A percentile compares a stretch with the other conserved stretches of the same genome.
These are phyloP conservation scores for Crepidodera aurea DNA, from an alignment of 2,888 invertebrate genomes.

Conservation along the genomic window DNA sequence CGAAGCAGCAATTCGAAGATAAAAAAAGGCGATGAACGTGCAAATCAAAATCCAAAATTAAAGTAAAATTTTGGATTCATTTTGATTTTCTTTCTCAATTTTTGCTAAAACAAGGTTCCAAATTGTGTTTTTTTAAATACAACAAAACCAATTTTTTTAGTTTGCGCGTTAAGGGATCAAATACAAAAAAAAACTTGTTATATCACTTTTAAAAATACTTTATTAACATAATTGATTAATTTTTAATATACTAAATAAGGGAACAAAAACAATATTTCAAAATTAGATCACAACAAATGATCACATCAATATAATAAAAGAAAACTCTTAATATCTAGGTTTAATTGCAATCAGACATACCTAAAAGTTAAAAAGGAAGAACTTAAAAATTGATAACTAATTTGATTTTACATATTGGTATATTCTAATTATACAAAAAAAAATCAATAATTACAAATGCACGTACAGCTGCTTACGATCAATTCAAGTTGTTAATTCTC, in stretches of 20 bases:
- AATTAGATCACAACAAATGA: conserved; percentile 46
- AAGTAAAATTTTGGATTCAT: too few species aligned
- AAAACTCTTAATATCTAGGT: conserved; percentile 44
- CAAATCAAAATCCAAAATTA: too few species aligned
- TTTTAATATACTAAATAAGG: conserved; percentile 43
- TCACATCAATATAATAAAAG: conserved; percentile 43
- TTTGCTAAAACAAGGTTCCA: too few species aligned
- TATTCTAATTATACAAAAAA: conserved; percentile 35
- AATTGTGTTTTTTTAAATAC: too few species aligned
- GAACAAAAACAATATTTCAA: conserved; percentile 45
- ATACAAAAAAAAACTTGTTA: too few species aligned
- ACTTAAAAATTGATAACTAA: conserved; percentile 43
- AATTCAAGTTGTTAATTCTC: conserved; percentile 26
- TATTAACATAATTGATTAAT: conserved; percentile 52
- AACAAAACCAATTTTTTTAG: too few species aligned
- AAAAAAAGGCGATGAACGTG: too few species aligned
- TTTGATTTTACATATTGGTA: conserved; percentile 36
- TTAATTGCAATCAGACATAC: conserved; percentile 40
- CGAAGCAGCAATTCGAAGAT: too few species aligned
- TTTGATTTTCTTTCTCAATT: too few species aligned
- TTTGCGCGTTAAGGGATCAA: too few species aligned
- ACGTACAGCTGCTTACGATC: conserved; percentile 40
- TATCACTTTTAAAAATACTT: conserved; percentile 51
- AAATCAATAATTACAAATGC: conserved; percentile 42
- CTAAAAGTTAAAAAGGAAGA: conserved; percentile 42